Percentiles rank a stretch among this genome's conserved stretches.
These are phyloP conservation scores for Oligia latruncula DNA, from an alignment of 2,888 invertebrate genomes.

Conservation along the genomic window DNA sequence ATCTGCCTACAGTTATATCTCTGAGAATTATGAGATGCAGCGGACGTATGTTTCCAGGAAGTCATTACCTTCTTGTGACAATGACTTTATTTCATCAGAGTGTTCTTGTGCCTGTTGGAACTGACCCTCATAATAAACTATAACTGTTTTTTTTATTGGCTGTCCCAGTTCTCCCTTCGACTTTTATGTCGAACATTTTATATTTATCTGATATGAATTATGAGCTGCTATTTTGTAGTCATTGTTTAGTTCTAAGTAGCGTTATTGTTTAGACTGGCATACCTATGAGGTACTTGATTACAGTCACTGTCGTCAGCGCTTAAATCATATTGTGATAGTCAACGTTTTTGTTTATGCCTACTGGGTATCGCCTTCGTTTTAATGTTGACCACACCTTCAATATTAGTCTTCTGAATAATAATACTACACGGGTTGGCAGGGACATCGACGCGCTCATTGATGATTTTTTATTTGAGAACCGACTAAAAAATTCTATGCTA, in stretches of 20 bases:
- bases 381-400: not conserved
- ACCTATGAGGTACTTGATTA: slow-evolving; percentile 50
- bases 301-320: slow-evolving; percentile 38
- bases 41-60: slow-evolving; percentile 72
- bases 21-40: slow-evolving; percentile 60
- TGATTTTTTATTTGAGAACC: too few species aligned
- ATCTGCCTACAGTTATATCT: slow-evolving; percentile 48
- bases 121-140: slow-evolving; percentile 64
- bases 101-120: slow-evolving; percentile 58
- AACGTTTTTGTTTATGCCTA: slow-evolving; percentile 22
- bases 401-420: slow-evolving; percentile 1
- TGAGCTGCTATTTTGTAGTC: slow-evolving; percentile 32
- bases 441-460: not conserved
- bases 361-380: not conserved
- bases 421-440: not conserved
- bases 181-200: slow-evolving; percentile 33
- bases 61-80: slow-evolving; percentile 72
- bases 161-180: slow-evolving; percentile 51
- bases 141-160: slow-evolving; percentile 61
- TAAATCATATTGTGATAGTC: slow-evolving; percentile 41
- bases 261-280: slow-evolving; percentile 50
- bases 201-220: slow-evolving; percentile 40
- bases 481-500: too few species aligned
- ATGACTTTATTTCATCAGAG: slow-evolving; percentile 70
- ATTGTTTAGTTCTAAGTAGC: slow-evolving; percentile 49